Evolutionary conservation across 2,113 vertebrate species (phyloP), one percentile per base, ranked within the genome.

Genomic region (Myrmophylax atrothorax): DNA sequence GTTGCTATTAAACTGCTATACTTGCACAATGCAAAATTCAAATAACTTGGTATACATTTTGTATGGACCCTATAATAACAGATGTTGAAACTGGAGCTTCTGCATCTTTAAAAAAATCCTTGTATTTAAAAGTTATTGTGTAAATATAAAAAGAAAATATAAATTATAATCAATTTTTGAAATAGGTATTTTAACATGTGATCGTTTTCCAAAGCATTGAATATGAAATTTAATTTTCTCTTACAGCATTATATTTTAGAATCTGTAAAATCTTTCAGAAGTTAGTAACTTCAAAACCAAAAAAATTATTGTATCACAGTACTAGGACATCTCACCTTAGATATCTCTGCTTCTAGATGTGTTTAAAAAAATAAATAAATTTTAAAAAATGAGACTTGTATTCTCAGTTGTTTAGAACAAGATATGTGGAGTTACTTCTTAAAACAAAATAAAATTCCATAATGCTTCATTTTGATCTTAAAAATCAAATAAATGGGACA

Each of bases 101-200:
- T 74, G 24, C 10, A 94, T 67, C 66, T 90, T 94, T 87, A 87
- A 95, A 94, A 97, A 97, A 94, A 85, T 70, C 87, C 81, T 78
- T 80, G 77, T 81, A 96, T 84, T 97, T 96, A 95, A 93, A 96
- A 92, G 83, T 90, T 83, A 72, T 49, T 70, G 75, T 79, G 91
- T 90, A 94, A 95, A 88, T 97, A 97, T 67, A 96, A 97, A 97
- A 97, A 91, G 95, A 96, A 98, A 97, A 97, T 91, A 96, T 97
- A 98, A 97, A 92, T 97, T 98, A 97, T 95, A 97, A 91, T 93
- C 92, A 78, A 95, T 80, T 96, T 92, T 97, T 87, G 84, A 95
- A 91, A 96, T 93, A 97, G 78, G 64, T 83, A 55, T 60, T 94
- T 94, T 82, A 96, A 96, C 89, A 90, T 53, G 44, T 93, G 93